Conservation (phyloP, 1,140 invertebrate species). For the Bombus superbus region DNA sequence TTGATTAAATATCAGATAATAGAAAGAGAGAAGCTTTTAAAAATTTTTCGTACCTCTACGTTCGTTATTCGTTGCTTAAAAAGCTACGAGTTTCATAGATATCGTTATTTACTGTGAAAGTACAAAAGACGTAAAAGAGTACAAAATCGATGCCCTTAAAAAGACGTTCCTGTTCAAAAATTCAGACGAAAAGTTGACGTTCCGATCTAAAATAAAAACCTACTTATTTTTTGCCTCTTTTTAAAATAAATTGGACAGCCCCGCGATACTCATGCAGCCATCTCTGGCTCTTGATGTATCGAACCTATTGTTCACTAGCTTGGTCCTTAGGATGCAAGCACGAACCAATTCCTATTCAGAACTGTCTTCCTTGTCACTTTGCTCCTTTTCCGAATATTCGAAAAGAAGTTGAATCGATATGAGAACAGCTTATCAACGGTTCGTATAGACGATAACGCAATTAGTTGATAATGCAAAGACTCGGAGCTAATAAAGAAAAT, state of each 20-base stretch:
- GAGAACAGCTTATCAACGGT: not conserved
- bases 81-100: not conserved
- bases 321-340: not conserved
- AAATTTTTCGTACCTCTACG: no score
- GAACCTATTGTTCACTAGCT: not conserved
- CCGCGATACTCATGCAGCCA: not conserved
- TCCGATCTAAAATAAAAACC: not conserved
- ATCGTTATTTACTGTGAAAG: not conserved
- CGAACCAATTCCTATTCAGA: not conserved
- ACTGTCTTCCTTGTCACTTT: not conserved
- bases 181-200: no score
- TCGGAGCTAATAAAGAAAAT: not conserved
- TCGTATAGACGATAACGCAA: not conserved
- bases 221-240: not conserved
- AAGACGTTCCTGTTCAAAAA: no score
- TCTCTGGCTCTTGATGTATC: not conserved
- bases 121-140: no score
- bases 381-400: not conserved
- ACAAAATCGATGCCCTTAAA: not conserved
- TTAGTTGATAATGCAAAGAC: no score
- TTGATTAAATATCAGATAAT: no score
- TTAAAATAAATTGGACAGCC: not conserved
- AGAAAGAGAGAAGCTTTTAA: no score
- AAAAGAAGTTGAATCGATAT: not conserved
- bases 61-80: not conserved